Percentiles rank a stretch among this genome's conserved stretches.
Conservation (phyloP, 2,888 invertebrate genomes). For the Cheilosia pagana region DNA sequence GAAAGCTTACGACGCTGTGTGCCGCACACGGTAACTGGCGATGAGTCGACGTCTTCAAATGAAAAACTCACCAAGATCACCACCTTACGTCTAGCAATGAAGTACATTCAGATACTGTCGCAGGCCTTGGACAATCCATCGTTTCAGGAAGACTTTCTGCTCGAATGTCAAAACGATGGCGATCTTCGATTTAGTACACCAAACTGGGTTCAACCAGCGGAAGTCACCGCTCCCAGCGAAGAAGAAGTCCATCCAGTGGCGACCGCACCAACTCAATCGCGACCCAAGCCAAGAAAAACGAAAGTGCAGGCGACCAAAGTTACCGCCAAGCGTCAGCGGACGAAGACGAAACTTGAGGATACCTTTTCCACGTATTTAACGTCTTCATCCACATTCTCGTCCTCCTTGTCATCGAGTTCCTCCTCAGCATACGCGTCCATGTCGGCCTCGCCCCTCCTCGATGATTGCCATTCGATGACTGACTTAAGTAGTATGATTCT, state of each 20-base stretch:
- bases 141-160: constrained; percentile 79
- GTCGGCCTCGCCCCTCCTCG: constrained; percentile 71
- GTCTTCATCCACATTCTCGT: constrained; percentile 61
- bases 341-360: constrained; percentile 73
- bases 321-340: constrained; percentile 72
- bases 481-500: constrained; percentile 81
- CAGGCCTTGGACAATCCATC: constrained; percentile 85
- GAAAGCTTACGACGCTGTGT: constrained; percentile 91
- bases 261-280: constrained; percentile 34
- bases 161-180: constrained; percentile 78
- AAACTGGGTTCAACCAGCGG: constrained; percentile 69
- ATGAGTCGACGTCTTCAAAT: constrained; percentile 84
- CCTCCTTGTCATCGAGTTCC: constrained; percentile 72
- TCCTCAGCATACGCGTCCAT: constrained; percentile 77
- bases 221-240: constrained; percentile 31
- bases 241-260: constrained; percentile 54
- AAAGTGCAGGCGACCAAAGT: constrained; percentile 61
- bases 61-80: constrained; percentile 96
- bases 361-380: constrained; percentile 56
- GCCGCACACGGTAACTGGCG: constrained; percentile 84
- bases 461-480: constrained; percentile 77
- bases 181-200: constrained; percentile 72
- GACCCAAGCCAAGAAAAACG: constrained; percentile 64
- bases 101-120: constrained; percentile 92
- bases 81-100: constrained; percentile 93